Conservation (phyloP, 2,797 vertebrate species). For the Sciurus vulgaris region DNA sequence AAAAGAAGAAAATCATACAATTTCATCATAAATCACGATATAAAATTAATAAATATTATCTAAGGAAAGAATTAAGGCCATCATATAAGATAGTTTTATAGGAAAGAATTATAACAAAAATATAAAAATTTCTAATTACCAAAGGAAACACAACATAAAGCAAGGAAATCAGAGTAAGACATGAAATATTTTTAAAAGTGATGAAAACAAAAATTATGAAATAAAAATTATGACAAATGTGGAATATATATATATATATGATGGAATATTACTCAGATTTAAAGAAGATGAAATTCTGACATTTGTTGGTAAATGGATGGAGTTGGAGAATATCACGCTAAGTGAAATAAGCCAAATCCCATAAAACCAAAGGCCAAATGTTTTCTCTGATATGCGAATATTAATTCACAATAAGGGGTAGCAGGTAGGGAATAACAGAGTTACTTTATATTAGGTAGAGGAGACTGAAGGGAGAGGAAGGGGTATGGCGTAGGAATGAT, state of each 20-base stretch:
- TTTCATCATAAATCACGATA: background rate
- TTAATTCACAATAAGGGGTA: too few relatives aligned
- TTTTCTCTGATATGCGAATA: too few relatives aligned
- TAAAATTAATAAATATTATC: slow-evolving; percentile 4
- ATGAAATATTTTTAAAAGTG: background rate
- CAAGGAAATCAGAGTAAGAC: background rate
- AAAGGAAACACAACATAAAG: background rate
- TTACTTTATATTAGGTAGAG: too few relatives aligned
- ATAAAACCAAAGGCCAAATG: too few relatives aligned
- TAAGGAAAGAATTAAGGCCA: background rate
- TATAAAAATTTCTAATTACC: background rate
- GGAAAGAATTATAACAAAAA: background rate
- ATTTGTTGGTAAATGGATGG: too few relatives aligned
- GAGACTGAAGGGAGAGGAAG: too few relatives aligned
- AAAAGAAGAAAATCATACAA: background rate
- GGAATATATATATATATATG: background rate
- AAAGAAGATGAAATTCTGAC: too few relatives aligned
- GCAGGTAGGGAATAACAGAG: too few relatives aligned
- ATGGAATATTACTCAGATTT: too few relatives aligned
- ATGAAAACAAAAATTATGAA: background rate
- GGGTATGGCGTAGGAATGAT: too few relatives aligned
- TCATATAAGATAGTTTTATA: background rate
- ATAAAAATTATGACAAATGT: background rate
- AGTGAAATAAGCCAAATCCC: too few relatives aligned
- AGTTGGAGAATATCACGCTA: too few relatives aligned